These are phyloP conservation scores for Perca fluviatilis DNA, from an alignment of 2,113 vertebrate genomes.

Conservation along the genomic window DNA sequence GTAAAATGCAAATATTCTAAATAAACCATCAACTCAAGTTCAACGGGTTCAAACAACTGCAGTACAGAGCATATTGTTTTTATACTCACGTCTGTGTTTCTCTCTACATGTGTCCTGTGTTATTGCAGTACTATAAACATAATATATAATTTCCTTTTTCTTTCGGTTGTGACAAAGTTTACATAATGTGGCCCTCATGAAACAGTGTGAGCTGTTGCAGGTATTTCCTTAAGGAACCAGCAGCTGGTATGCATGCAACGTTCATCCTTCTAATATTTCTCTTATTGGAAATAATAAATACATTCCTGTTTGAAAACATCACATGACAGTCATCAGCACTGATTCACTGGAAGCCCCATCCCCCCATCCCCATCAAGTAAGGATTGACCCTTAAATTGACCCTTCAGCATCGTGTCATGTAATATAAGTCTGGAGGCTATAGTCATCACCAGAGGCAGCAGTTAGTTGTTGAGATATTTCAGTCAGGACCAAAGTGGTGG, in stretches of 20 bases:
- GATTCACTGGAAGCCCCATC: not conserved
- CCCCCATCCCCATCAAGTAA: not conserved
- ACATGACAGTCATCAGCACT: not conserved
- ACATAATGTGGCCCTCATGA: not conserved
- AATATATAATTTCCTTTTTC: not conserved
- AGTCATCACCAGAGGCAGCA: not conserved
- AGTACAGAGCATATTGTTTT: not conserved
- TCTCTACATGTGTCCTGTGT: not conserved
- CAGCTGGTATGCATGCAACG: not conserved
- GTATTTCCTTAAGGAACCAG: not conserved
- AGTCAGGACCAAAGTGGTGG: too few relatives aligned
- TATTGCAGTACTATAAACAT: not conserved
- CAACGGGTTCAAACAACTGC: not conserved
- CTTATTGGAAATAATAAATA: not conserved
- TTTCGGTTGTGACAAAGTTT: slow-evolving; percentile 16
- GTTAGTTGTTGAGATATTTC: not conserved
- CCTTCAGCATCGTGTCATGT: not conserved
- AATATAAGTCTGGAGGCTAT: not conserved
- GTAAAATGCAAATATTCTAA: slow-evolving; percentile 9
- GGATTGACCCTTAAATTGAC: not conserved
- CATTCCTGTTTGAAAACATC: slow-evolving; percentile 10
- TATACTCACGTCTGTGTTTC: not conserved
- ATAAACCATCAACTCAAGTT: slow-evolving; percentile 3
- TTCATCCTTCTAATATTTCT: not conserved
- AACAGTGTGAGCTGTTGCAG: not conserved